Conservation (phyloP, 2,888 invertebrate species). For the Halictus quadricinctus region DNA sequence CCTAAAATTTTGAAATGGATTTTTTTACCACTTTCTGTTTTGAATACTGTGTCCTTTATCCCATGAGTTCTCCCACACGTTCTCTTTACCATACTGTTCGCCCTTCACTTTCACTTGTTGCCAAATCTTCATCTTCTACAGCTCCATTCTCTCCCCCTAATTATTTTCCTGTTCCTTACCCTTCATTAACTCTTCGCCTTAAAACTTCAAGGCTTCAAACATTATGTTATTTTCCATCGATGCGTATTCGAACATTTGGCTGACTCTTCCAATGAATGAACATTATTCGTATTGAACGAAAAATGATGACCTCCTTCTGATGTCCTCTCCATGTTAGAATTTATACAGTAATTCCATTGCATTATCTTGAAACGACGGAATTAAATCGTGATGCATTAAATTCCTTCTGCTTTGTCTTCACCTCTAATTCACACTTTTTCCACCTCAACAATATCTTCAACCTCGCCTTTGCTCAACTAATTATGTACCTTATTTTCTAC, state of each 20-base stretch:
- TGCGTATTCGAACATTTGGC: too few species aligned
- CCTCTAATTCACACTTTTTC: not conserved
- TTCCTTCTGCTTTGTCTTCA: too few species aligned
- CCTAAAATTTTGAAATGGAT: not conserved
- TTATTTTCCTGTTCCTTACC: not conserved
- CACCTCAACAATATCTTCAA: too few species aligned
- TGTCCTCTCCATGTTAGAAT: too few species aligned
- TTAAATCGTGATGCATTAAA: too few species aligned
- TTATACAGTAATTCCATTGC: too few species aligned
- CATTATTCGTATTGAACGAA: too few species aligned
- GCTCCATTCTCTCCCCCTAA: not conserved
- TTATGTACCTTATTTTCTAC: not conserved
- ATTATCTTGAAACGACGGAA: too few species aligned
- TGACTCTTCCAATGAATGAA: too few species aligned
- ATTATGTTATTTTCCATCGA: too few species aligned
- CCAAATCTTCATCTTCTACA: not conserved
- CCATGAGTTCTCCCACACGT: not conserved
- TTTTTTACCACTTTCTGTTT: not conserved
- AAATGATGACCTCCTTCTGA: too few species aligned
- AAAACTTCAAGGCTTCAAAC: not conserved
- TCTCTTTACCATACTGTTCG: not conserved
- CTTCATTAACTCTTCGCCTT: not conserved
- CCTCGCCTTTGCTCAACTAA: not conserved
- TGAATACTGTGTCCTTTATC: not conserved
- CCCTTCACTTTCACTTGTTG: conserved; percentile 15